Percentiles rank a stretch among this genome's conserved stretches.
Conservation (phyloP, 2,113 vertebrate species). For the Myxocyprinus asiaticus region DNA sequence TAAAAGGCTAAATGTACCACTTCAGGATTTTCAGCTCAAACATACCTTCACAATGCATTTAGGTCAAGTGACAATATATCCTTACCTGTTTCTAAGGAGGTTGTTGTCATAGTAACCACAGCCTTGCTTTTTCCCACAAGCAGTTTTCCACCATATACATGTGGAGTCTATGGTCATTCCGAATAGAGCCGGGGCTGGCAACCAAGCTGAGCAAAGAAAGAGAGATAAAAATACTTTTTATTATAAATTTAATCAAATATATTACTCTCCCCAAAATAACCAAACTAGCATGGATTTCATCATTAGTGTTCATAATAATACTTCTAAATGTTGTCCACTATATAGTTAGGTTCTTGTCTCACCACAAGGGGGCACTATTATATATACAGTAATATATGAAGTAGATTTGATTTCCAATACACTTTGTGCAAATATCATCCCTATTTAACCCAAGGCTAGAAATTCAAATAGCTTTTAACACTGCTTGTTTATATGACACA, state of each 20-base stretch:
- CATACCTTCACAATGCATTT: conserved; percentile 18
- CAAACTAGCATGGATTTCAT: not conserved
- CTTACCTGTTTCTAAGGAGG: conserved; percentile 85
- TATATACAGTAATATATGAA: not conserved
- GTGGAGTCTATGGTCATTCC: conserved; percentile 88
- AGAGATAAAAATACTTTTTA: not conserved
- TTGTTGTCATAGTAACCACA: conserved; percentile 92
- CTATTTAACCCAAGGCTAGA: not conserved
- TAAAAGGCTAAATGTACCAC: no score
- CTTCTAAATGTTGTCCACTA: no score
- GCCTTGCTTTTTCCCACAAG: conserved; percentile 76
- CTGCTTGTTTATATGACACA: no score
- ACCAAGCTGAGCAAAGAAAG: conserved; percentile 79
- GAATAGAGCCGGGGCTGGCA: conserved; percentile 87
- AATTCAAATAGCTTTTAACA: not conserved
- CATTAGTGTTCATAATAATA: not conserved
- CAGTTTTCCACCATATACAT: conserved; percentile 84
- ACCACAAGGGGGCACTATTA: conserved; percentile 55
- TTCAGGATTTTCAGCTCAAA: not conserved
- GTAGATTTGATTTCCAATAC: not conserved
- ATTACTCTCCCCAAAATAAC: not conserved
- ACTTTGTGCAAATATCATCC: not conserved
- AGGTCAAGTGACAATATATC: conserved; percentile 18
- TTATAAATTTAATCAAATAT: not conserved
- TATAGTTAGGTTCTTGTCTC: no score